phyloP scores from a whole-genome alignment of 2,797 vertebrate species.

The Anisognathus igniventris region DNA sequence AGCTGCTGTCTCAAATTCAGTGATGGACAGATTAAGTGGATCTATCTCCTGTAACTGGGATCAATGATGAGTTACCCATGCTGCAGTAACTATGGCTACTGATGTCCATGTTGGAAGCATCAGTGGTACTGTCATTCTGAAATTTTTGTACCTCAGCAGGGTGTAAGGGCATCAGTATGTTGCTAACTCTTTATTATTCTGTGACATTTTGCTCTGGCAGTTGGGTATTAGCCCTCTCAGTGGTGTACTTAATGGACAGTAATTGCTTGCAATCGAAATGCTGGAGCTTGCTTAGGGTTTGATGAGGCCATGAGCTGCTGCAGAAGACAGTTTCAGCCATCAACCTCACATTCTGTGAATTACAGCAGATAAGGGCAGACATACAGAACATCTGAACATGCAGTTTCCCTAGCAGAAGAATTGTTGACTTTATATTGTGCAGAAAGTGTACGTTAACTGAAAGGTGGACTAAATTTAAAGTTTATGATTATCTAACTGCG shows the following conservation, averaged over 20 bases:
- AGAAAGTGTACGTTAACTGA: neutral
- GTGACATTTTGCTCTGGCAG: constrained; percentile 5
- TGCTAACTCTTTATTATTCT: constrained; percentile 11
- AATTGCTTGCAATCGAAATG: neutral
- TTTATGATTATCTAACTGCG: neutral
- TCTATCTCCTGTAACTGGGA: neutral
- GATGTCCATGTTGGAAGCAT: neutral
- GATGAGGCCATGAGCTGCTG: neutral
- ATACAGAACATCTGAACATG: neutral
- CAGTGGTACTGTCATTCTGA: neutral
- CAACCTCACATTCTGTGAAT: neutral
- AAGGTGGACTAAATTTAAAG: neutral
- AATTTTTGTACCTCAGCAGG: neutral
- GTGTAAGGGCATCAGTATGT: neutral
- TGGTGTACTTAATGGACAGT: neutral
- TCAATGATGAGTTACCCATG: neutral
- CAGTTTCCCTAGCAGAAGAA: neutral
- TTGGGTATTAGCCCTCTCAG: neutral
- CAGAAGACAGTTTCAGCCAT: neutral
- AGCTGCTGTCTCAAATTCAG: neutral
- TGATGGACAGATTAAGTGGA: neutral
- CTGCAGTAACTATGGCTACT: neutral
- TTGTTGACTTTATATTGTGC: neutral
- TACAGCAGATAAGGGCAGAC: neutral
- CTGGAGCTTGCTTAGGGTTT: neutral